Evolutionary conservation across 1,140 invertebrate species (phyloP).

Genomic region (Apolygus lucorum): DNA sequence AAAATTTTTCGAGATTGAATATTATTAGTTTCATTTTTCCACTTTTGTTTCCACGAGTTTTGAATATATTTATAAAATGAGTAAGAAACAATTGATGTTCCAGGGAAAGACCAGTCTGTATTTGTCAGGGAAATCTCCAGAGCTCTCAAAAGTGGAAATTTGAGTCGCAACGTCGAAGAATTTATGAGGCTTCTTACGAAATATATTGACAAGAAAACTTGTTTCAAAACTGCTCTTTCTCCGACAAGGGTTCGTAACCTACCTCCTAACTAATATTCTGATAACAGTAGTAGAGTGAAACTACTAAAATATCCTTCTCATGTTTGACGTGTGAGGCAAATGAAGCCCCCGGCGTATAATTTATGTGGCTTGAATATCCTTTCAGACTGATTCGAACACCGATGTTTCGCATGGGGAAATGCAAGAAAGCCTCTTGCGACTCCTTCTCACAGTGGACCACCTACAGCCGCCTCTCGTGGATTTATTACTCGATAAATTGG

Average conservation of each 20-base stretch:
- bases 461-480: conserved; percentile 12
- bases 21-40: too few species aligned
- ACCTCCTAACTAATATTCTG: too few species aligned
- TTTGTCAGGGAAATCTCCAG: conserved; percentile 17
- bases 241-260: conserved; percentile 18
- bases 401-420: conserved; percentile 1
- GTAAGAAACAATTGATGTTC: too few species aligned
- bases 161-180: background rate
- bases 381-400: conserved; percentile 16
- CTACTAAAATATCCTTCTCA: too few species aligned
- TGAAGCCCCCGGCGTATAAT: too few species aligned
- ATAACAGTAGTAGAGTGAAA: too few species aligned
- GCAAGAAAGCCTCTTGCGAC: conserved; percentile 20
- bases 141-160: background rate
- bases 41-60: too few species aligned
- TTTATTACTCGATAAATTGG: conserved; percentile 21
- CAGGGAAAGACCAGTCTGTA: conserved; percentile 22
- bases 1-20: too few species aligned
- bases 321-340: too few species aligned
- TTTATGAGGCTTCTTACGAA: conserved; percentile 15
- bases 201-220: conserved; percentile 1
- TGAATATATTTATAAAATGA: too few species aligned
- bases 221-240: conserved; percentile 20
- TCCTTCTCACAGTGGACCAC: conserved; percentile 20
- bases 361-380: background rate